Evolutionary conservation across 1,140 invertebrate species (phyloP).

Genomic region (Cotesia glomerata): DNA sequence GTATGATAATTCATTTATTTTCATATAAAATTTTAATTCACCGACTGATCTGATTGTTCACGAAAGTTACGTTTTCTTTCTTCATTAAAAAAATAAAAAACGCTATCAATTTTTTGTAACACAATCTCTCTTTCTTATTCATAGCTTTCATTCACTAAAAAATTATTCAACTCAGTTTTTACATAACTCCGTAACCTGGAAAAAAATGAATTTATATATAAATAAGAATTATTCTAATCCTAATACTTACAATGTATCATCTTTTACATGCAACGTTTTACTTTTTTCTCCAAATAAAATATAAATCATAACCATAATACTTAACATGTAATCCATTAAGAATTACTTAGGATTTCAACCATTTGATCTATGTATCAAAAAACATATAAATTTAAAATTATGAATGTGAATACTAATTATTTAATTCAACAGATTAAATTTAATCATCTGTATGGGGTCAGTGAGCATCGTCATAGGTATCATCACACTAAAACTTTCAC

Average conservation of each 20-base stretch:
- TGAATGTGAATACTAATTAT: not conserved
- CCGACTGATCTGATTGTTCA: slow-evolving; percentile 32
- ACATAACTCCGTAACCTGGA: no score
- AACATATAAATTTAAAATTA: not conserved
- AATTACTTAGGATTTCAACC: not conserved
- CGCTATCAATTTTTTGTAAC: slow-evolving; percentile 12
- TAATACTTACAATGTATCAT: no score
- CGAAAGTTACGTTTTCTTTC: slow-evolving; percentile 26
- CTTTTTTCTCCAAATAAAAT: no score
- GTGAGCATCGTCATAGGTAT: not conserved
- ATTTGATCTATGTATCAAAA: not conserved
- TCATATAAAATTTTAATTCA: slow-evolving; percentile 18
- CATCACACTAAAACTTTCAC: slow-evolving; percentile 46
- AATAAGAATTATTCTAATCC: no score
- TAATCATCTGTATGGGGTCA: slow-evolving; percentile 14
- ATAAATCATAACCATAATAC: not conserved
- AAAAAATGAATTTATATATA: no score
- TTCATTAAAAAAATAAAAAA: slow-evolving; percentile 21
- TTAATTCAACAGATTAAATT: not conserved
- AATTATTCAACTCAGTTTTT: not conserved
- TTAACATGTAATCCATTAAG: not conserved
- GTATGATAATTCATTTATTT: slow-evolving; percentile 5
- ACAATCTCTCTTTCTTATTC: not conserved
- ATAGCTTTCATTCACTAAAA: not conserved
- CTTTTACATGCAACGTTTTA: no score